Base-by-base conservation (phyloP, 2,888 invertebrate genomes). In the Camptogramma bilineatum region DNA sequence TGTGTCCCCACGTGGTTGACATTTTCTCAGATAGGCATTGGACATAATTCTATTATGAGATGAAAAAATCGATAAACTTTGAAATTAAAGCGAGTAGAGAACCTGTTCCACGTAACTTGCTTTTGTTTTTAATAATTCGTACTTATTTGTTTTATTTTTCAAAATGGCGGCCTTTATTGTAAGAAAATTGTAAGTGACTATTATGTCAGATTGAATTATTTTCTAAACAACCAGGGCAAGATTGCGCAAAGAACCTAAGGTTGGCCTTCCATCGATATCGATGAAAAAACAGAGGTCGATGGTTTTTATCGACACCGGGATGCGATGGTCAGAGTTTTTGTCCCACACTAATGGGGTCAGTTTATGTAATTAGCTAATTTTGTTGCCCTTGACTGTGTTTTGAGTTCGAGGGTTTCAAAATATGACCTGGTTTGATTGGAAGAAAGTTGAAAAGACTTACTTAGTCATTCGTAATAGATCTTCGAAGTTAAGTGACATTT, bases 261-360 rank as follows among this genome's bases (percentile, higher is more conserved):
- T 52, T 60, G 52, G 52, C 85, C 86, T 86, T 79, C 13, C 59
- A 65, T 66, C 69, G 51, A 64, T 54, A 69, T 73, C 73, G 62
- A 70, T 79, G 83, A 84, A 78, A 81, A 76, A 72, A 79, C 82
- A 83, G 73, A 82, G 85, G 86, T 85, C 80, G 75, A 74, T 70
- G 66, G 71, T 85, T 86, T 86, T 84, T 84, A 73, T 66, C 62
- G 57, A 71, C 52, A 53, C 63, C 65, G 83, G 85, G 86, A 86
- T 86, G 55, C 73, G 82, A 85, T 80, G 84, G 83, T 70, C 85
- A 73, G 16, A 53, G 73, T 79, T 81, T 84, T 87, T 79, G 75
- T 72, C 21, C 63, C 51, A 54, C 69, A 68, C 74, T 77, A 52
- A 54, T 79, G 77, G 79, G 81, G 83, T 82, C 81, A 79, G 63